Evolutionary conservation across 1,140 invertebrate species (phyloP), one percentile per base, ranked within the genome.

Genomic region (Luehdorfia chinensis): DNA sequence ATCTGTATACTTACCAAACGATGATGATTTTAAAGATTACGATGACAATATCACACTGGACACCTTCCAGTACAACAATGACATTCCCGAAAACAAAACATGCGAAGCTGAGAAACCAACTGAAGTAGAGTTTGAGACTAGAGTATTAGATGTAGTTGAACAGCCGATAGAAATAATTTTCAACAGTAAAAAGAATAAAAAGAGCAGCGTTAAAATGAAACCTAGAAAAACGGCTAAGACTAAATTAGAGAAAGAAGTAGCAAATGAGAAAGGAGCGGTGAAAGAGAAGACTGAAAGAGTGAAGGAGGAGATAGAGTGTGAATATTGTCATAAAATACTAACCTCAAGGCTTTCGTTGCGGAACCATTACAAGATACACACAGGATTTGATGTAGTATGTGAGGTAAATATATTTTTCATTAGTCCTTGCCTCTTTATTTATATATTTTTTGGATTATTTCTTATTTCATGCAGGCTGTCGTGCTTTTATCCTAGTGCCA

Each of bases 281-380:
- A 47, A 19, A 55, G 56, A 57, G 36, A 68, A 64, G 21, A 53
- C 47, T 43, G 45, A 61, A 11, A 60, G 46, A 47, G 52, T 47
- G 0, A 72, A 65, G 53, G 68, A 75, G 25, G 59, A 68, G 31
- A 68, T 84, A 31, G 65, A 84, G 43, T 84, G 80, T 63, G 72
- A 84, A 66, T 72, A 70, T 49, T 84, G 80, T 25, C 75, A 81
- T 43, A 84, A 84, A 33, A 68, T 76, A 36, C 56, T 81, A 28
- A 80, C 75, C 0, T 81, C 75, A 0, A 80, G 71, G 25, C 19
- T 78, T 25, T 81, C 75, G 1, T 45, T 81, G 13, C 46, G 75
- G 5, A 84, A 80, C 47, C 80, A 84, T 74, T 78, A 79, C 47
- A 84, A 84, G 25, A 84, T 81, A 28, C 80, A 84, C 31, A 84